phyloP scores from a whole-genome alignment of 2,888 invertebrate species.

The Masnerella sp. region DNA sequence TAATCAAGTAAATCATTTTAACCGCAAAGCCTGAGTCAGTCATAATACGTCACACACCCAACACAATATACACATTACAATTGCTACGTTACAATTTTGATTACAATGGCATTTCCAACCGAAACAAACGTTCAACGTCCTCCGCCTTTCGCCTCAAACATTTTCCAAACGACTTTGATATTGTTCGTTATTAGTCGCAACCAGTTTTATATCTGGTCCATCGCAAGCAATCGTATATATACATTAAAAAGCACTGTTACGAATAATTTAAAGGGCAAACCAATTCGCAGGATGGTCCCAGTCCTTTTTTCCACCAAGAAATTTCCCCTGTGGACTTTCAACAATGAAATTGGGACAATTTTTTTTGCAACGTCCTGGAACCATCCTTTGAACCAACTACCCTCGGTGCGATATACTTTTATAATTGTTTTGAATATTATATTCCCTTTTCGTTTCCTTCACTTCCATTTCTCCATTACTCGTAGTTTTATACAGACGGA shows the following conservation, averaged over 20 bases:
- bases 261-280: constrained; percentile 43
- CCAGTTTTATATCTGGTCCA: constrained; percentile 67
- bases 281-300: too few relatives aligned
- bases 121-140: not conserved
- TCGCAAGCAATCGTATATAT: constrained; percentile 73
- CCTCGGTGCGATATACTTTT: constrained; percentile 23
- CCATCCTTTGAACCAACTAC: constrained; percentile 27
- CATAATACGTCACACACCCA: not conserved
- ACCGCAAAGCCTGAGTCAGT: too few relatives aligned
- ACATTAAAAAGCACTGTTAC: constrained; percentile 72
- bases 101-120: not conserved
- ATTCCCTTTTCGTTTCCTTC: not conserved
- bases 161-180: constrained; percentile 54
- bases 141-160: constrained; percentile 27
- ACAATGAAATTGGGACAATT: not conserved
- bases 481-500: constrained; percentile 51
- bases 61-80: not conserved
- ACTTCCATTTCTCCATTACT: constrained; percentile 6
- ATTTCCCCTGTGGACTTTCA: not conserved
- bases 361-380: constrained; percentile 7
- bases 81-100: constrained; percentile 6
- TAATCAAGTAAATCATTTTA: too few relatives aligned
- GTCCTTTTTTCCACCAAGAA: not conserved
- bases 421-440: constrained; percentile 20
- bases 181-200: constrained; percentile 61